Percentiles rank a stretch among this genome's conserved stretches.
These are phyloP conservation scores for Phyllostomus hastatus DNA, from an alignment of 2,113 vertebrate species.

Conservation along the genomic window DNA sequence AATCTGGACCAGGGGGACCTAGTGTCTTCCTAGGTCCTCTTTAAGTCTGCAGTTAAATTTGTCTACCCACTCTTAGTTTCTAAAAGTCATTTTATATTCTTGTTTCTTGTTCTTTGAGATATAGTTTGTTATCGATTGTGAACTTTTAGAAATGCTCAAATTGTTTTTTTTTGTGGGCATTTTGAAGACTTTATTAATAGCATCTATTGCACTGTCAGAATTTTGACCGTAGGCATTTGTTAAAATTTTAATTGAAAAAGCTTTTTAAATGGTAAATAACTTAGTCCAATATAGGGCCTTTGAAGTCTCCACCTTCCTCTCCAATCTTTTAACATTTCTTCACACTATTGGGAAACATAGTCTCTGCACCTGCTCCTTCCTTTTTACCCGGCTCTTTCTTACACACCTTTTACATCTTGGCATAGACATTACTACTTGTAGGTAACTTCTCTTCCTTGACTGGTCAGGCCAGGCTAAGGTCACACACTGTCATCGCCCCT, in stretches of 20 bases:
- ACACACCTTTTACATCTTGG: not conserved
- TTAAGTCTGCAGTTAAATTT: not conserved
- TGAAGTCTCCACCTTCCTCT: not conserved
- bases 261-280: not conserved
- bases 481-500: not conserved
- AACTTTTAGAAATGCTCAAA: not conserved
- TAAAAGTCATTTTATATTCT: not conserved
- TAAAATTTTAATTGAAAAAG: not conserved
- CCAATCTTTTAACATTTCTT: not conserved
- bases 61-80: not conserved
- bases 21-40: not conserved
- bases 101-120: not conserved
- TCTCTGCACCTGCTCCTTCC: not conserved
- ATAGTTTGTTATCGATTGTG: not conserved
- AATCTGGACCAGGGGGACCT: not conserved
- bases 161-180: not conserved
- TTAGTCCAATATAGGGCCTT: not conserved
- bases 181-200: not conserved
- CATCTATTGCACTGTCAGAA: not conserved
- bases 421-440: not conserved
- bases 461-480: not conserved
- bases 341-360: not conserved
- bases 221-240: not conserved
- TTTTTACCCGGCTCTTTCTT: not conserved
- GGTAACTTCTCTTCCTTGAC: not conserved